phyloP scores from a whole-genome alignment of 1,140 invertebrate species.

The Eupristina koningsbergeri region DNA sequence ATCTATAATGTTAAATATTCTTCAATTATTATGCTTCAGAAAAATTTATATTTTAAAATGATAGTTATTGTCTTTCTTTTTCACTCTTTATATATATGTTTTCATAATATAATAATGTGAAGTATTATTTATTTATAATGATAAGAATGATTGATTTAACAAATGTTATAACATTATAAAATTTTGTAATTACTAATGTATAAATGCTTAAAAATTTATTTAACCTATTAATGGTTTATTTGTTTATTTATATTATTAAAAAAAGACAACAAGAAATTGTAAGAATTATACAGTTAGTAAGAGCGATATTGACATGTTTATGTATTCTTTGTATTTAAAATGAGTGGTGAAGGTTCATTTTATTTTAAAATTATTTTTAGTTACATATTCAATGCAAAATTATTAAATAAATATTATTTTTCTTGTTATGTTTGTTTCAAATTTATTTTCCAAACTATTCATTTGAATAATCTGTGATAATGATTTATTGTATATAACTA shows the following conservation, averaged over 20 bases:
- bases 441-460: conserved; percentile 38
- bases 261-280: conserved; percentile 21
- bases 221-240: conserved; percentile 17
- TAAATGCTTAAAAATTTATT: neutral
- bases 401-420: conserved; percentile 50
- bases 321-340: conserved; percentile 34
- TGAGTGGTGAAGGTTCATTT: conserved; percentile 44
- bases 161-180: conserved; percentile 29
- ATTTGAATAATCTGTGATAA: conserved; percentile 22
- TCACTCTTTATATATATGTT: conserved; percentile 25
- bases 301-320: conserved; percentile 6
- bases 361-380: conserved; percentile 36
- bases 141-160: conserved; percentile 1
- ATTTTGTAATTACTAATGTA: conserved; percentile 20
- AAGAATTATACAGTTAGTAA: conserved; percentile 27
- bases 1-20: conserved; percentile 24
- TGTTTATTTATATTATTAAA: conserved; percentile 3
- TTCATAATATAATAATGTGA: conserved; percentile 30
- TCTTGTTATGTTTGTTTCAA: conserved; percentile 45
- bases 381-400: conserved; percentile 39
- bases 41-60: conserved; percentile 36
- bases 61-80: conserved; percentile 34
- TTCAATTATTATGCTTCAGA: conserved; percentile 18
- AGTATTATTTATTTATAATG: conserved; percentile 46
- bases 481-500: conserved; percentile 28